A percentile compares a stretch with the other conserved stretches of the same genome.
Conservation (phyloP, 2,888 invertebrate species). For the Odontocerum albicorne region DNA sequence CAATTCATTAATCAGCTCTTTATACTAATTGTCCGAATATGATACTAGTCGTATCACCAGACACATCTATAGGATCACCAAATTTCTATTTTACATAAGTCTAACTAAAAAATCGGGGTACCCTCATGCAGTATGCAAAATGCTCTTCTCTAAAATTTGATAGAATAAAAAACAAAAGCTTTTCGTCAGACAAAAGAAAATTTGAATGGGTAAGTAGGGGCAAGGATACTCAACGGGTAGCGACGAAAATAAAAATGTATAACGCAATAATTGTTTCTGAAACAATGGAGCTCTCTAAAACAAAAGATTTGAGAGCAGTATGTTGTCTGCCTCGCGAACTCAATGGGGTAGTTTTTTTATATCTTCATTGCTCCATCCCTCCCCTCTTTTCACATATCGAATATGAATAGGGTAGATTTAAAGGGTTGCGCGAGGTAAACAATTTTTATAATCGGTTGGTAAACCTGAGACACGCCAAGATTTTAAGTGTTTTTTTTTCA, state of each 20-base stretch:
- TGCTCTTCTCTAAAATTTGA: slow-evolving; percentile 3
- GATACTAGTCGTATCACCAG: too few species aligned
- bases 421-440: too few species aligned
- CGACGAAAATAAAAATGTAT: slow-evolving; percentile 22
- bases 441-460: too few species aligned
- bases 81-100: too few species aligned
- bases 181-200: slow-evolving; percentile 27
- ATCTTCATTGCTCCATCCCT: slow-evolving; percentile 12
- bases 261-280: slow-evolving; percentile 33
- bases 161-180: slow-evolving; percentile 20
- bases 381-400: slow-evolving; percentile 1
- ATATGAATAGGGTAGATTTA: background rate
- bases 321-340: slow-evolving; percentile 29
- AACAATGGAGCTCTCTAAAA: slow-evolving; percentile 31
- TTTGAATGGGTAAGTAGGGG: slow-evolving; percentile 10
- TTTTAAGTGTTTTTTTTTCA: too few species aligned
- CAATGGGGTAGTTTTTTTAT: slow-evolving; percentile 24
- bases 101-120: slow-evolving; percentile 14
- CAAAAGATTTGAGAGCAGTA: slow-evolving; percentile 31
- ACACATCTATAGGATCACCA: too few species aligned
- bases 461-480: too few species aligned
- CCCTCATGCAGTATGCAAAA: slow-evolving; percentile 36
- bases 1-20: too few species aligned
- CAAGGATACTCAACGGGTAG: slow-evolving; percentile 9
- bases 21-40: too few species aligned